Conservation (phyloP, 2,113 vertebrate species). For the Capreolus pygargus region DNA sequence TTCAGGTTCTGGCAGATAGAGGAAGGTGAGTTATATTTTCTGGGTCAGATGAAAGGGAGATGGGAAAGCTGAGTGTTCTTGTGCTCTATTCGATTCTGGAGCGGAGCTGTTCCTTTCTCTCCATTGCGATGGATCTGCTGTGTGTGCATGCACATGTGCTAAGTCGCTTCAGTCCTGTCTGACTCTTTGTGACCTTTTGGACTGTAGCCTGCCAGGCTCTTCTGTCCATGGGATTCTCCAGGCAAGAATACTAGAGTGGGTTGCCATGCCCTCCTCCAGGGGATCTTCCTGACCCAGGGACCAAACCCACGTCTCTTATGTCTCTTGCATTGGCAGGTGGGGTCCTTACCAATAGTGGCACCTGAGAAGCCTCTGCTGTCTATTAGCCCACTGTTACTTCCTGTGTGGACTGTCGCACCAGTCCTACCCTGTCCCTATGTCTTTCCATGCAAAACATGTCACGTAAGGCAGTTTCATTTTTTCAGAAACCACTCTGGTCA, state of each 20-base stretch:
- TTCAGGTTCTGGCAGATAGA: background rate
- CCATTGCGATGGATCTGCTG: background rate
- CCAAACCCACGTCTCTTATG: background rate
- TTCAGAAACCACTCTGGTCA: background rate
- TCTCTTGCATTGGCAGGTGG: background rate
- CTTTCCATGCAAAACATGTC: background rate
- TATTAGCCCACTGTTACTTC: background rate
- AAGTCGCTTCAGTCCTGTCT: background rate
- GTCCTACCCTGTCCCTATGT: background rate
- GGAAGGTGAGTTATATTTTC: background rate
- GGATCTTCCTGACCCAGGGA: background rate
- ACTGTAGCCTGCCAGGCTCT: background rate
- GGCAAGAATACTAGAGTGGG: background rate
- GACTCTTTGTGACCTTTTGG: background rate
- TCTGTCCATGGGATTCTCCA: background rate
- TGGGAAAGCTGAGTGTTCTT: background rate
- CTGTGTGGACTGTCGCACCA: background rate
- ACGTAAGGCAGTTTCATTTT: background rate
- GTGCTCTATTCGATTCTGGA: background rate
- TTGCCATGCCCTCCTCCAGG: background rate
- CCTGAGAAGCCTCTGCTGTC: background rate
- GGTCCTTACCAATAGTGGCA: background rate
- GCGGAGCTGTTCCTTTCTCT: background rate
- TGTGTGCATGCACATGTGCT: background rate
- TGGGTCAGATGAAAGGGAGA: conserved; percentile 36